phyloP scores from a whole-genome alignment of 2,113 vertebrate species.

The Chunga burmeisteri region DNA sequence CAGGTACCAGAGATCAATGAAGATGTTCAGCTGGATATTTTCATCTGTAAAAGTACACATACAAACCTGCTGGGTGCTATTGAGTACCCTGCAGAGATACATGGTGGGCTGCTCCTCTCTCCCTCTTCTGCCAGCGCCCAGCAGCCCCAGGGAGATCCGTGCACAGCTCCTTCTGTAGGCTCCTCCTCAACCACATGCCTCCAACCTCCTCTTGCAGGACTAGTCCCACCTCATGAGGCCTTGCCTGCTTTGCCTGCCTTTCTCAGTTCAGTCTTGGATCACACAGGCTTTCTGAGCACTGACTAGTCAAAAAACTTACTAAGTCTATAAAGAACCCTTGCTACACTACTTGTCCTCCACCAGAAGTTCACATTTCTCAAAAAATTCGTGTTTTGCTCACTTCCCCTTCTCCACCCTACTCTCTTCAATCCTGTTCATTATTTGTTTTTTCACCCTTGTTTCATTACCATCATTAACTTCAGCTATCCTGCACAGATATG shows the following conservation, averaged over 20 bases:
- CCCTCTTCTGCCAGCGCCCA: not conserved
- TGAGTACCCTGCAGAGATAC: not conserved
- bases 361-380: not conserved
- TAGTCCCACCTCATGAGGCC: not conserved
- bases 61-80: not conserved
- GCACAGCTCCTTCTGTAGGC: not conserved
- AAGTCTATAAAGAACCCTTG: not conserved
- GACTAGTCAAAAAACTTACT: not conserved
- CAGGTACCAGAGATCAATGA: rapidly evolving
- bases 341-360: not conserved
- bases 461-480: not conserved
- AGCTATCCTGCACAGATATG: not conserved
- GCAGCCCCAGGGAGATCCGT: not conserved
- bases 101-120: not conserved
- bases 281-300: not conserved
- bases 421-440: not conserved
- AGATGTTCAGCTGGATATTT: not conserved
- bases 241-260: not conserved
- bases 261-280: not conserved
- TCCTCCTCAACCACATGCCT: not conserved
- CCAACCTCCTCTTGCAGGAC: not conserved
- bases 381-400: not conserved
- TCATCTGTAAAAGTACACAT: not conserved
- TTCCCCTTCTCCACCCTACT: not conserved
- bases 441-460: not conserved